phyloP scores from a whole-genome alignment of 2,113 vertebrate genomes.

The Petrocephalus microphthalmus region DNA sequence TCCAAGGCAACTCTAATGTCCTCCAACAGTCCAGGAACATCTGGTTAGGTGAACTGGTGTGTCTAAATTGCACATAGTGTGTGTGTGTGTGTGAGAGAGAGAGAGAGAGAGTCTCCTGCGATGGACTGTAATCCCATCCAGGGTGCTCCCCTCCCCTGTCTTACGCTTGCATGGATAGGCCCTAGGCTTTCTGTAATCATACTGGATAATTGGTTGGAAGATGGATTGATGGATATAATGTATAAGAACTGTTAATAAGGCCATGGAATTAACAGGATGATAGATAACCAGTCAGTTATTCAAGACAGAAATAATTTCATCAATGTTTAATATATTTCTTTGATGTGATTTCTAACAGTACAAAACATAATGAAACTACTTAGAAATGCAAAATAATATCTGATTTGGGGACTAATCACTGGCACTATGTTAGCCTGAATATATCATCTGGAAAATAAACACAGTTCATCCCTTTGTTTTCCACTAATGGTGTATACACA shows the following conservation, averaged over 20 bases:
- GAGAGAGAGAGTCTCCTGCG: neutral
- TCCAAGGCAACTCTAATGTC: neutral
- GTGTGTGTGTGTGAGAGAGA: neutral
- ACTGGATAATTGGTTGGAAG: neutral
- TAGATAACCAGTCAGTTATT: neutral
- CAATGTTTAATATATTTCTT: neutral
- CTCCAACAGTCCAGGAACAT: neutral
- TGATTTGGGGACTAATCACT: neutral
- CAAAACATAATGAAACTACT: neutral
- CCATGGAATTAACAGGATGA: neutral
- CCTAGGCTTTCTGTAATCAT: neutral
- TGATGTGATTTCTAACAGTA: neutral
- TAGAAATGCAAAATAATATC: neutral
- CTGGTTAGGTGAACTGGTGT: neutral
- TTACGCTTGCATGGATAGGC: neutral
- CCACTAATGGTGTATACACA: neutral
- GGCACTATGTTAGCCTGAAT: neutral
- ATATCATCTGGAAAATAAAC: neutral
- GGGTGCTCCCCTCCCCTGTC: neutral
- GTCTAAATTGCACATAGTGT: neutral
- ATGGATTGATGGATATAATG: neutral
- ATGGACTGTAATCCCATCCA: neutral
- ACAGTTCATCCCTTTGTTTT: neutral
- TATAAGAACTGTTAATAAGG: neutral
- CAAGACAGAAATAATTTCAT: neutral